Conservation (phyloP, 2,113 vertebrate species). For the Otocyon megalotis region DNA sequence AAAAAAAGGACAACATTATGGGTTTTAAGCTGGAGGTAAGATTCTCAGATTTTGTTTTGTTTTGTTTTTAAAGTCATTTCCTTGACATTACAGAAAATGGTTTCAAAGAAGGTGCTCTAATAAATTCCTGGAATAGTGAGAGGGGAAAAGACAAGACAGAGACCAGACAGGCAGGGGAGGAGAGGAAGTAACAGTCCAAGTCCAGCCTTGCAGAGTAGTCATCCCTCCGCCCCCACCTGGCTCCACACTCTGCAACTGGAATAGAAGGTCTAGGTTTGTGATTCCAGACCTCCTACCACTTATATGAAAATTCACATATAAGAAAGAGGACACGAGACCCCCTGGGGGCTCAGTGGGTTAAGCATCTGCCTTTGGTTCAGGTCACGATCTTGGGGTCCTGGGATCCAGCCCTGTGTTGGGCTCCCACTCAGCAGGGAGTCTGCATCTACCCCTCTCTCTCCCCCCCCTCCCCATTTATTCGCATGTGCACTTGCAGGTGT, state of each 20-base stretch:
- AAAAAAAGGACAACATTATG: background rate
- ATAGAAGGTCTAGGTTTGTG: background rate
- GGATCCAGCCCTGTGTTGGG: background rate
- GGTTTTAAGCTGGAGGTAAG: background rate
- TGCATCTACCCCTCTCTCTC: background rate
- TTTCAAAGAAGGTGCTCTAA: background rate
- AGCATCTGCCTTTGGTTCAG: background rate
- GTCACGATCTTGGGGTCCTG: background rate
- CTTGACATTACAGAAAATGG: background rate
- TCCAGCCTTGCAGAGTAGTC: accelerated
- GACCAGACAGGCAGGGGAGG: background rate
- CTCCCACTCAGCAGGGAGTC: background rate
- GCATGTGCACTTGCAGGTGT: background rate
- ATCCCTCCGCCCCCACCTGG: no score
- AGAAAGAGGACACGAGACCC: background rate
- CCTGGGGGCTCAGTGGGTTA: background rate
- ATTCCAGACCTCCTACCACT: background rate
- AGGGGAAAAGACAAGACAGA: background rate
- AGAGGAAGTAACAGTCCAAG: background rate
- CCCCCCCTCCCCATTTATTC: background rate
- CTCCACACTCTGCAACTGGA: background rate
- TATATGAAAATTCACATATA: background rate
- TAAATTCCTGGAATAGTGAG: background rate
- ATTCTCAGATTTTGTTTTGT: background rate
- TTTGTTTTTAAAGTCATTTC: background rate